phyloP scores from a whole-genome alignment of 2,797 vertebrate species.

The Chelon auratus region DNA sequence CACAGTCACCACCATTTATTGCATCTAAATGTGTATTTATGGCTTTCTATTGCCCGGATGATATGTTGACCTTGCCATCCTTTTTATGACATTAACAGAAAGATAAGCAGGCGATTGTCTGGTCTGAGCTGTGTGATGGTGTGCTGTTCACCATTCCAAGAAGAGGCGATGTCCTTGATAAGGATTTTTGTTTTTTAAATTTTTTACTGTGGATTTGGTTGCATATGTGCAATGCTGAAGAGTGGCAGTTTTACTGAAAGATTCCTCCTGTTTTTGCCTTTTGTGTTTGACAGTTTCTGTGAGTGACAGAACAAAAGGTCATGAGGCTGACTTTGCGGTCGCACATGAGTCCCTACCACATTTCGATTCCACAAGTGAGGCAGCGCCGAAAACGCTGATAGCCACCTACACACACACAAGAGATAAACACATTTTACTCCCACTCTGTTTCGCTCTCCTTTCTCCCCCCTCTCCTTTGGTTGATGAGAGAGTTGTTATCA shows the following conservation, averaged over 20 bases:
- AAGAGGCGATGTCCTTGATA: conserved; percentile 46
- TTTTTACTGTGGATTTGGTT: conserved; percentile 16
- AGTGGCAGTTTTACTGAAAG: conserved; percentile 47
- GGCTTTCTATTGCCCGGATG: conserved; percentile 1
- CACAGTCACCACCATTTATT: neutral
- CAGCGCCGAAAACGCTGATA: conserved; percentile 56
- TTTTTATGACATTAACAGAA: conserved; percentile 23
- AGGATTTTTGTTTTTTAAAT: neutral
- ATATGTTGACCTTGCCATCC: conserved; percentile 16
- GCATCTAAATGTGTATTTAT: neutral
- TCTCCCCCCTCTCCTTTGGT: conserved; percentile 26
- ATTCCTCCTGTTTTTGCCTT: conserved; percentile 64
- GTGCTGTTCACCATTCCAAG: conserved; percentile 23
- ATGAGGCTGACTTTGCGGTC: conserved; percentile 68
- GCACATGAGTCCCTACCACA: conserved; percentile 64
- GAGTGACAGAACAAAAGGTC: conserved; percentile 79
- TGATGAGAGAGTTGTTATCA: conserved; percentile 81
- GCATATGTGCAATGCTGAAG: conserved; percentile 32
- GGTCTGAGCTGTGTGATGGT: conserved; percentile 25
- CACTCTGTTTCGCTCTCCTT: conserved; percentile 49
- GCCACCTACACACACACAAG: conserved; percentile 76
- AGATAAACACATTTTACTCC: conserved; percentile 76
- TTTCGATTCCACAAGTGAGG: conserved; percentile 60
- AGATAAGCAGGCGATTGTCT: conserved; percentile 21
- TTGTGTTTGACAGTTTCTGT: conserved; percentile 59